Percentiles rank a stretch among this genome's conserved stretches.
Evolutionary conservation across 1,140 invertebrate genomes (phyloP).

Genomic region (Gryllus bimaculatus): DNA sequence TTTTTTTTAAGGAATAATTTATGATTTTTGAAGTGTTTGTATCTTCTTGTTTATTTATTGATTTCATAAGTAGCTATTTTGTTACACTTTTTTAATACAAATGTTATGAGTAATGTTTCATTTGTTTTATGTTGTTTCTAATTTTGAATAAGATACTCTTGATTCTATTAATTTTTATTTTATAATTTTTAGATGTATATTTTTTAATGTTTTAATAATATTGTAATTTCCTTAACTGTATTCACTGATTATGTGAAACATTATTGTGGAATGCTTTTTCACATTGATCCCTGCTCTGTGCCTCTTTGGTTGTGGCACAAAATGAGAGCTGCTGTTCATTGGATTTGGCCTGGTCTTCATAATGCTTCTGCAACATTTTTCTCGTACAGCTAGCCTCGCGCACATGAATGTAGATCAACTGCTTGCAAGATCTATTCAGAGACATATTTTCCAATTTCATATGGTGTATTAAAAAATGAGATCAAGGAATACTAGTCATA

Average conservation of each 20-base stretch:
- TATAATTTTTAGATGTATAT: too few relatives aligned
- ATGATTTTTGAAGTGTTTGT: too few relatives aligned
- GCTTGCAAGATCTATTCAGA: neutral
- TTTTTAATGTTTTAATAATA: neutral
- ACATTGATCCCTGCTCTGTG: slow-evolving; percentile 18
- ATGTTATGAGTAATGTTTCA: too few relatives aligned
- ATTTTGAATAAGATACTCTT: too few relatives aligned
- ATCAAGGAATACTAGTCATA: neutral
- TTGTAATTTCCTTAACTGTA: slow-evolving; percentile 19
- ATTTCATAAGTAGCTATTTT: too few relatives aligned
- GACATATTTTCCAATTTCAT: neutral
- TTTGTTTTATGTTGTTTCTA: neutral
- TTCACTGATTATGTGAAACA: slow-evolving; percentile 28
- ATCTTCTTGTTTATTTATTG: too few relatives aligned
- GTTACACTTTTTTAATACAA: too few relatives aligned
- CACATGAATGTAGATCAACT: neutral
- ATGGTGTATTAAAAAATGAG: neutral
- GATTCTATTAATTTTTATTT: too few relatives aligned
- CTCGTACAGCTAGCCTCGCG: slow-evolving; percentile 13
- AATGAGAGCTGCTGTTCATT: slow-evolving; percentile 26
- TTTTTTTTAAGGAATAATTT: too few relatives aligned
- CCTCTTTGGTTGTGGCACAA: slow-evolving; percentile 25
- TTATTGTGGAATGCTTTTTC: slow-evolving; percentile 21
- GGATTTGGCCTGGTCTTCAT: slow-evolving; percentile 29
- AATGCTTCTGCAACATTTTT: slow-evolving; percentile 23